These are phyloP conservation scores for Brachionus asplanchnoidis DNA, from an alignment of 1,140 invertebrate genomes.

Conservation along the genomic window DNA sequence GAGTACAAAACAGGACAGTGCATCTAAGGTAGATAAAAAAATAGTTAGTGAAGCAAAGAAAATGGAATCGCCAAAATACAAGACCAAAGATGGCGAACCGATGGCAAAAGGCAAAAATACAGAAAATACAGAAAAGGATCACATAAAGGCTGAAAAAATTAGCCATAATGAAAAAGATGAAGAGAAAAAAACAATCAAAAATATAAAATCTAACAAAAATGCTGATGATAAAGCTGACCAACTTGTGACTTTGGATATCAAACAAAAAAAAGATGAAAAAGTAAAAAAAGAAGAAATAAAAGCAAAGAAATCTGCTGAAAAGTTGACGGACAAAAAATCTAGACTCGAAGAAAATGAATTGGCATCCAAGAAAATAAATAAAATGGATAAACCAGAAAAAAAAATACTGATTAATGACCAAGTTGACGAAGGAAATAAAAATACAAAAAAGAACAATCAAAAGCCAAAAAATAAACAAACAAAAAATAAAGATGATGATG, in stretches of 20 bases:
- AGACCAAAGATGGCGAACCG: not conserved
- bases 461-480: slow-evolving; percentile 6
- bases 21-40: not conserved
- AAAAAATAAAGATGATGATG: slow-evolving; percentile 41
- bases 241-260: not conserved
- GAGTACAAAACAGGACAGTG: too few relatives aligned
- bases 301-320: not conserved
- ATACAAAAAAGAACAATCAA: not conserved
- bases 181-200: not conserved
- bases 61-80: not conserved
- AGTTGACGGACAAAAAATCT: not conserved
- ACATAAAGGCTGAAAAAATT: not conserved
- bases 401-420: too few relatives aligned
- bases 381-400: too few relatives aligned
- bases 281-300: not conserved
- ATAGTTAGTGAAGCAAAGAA: not conserved
- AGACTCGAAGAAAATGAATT: not conserved
- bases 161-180: not conserved
- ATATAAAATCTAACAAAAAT: not conserved
- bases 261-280: not conserved
- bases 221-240: not conserved
- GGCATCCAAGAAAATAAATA: too few relatives aligned
- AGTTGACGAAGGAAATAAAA: not conserved
- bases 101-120: not conserved
- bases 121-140: not conserved